Evolutionary conservation across 2,888 invertebrate species (phyloP).

Genomic region (Drosophila greeni): DNA sequence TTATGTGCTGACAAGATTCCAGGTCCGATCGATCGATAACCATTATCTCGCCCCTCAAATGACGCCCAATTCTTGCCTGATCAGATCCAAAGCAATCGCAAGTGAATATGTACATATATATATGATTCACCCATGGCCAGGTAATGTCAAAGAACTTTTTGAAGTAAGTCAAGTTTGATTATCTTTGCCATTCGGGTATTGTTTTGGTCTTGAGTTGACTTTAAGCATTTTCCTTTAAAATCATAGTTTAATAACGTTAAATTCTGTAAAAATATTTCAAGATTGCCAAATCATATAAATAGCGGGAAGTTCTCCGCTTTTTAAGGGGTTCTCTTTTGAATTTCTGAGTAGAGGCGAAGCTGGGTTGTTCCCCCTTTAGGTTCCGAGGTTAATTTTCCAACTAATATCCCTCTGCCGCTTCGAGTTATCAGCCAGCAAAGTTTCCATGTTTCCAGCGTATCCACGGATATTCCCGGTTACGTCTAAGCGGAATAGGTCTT

Average conservation of each 20-base stretch:
- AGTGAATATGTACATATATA: not conserved
- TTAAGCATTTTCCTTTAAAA: too few relatives aligned
- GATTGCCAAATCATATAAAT: not conserved
- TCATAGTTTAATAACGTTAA: too few relatives aligned
- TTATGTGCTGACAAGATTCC: slow-evolving; percentile 25
- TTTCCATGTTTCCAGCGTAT: not conserved
- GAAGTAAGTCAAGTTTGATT: slow-evolving; percentile 5
- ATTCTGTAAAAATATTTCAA: not conserved
- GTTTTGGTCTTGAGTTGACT: slow-evolving; percentile 1
- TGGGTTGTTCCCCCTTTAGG: not conserved
- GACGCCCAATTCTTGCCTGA: slow-evolving; percentile 8
- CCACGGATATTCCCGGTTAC: slow-evolving; percentile 9
- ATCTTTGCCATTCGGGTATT: slow-evolving; percentile 2
- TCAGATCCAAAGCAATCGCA: slow-evolving; percentile 7
- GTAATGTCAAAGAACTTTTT: slow-evolving; percentile 25
- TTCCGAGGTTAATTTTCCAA: not conserved
- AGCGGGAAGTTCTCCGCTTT: not conserved
- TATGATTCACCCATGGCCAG: slow-evolving; percentile 27
- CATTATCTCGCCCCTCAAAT: slow-evolving; percentile 28
- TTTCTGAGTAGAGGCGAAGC: not conserved
- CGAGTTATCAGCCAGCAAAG: not conserved
- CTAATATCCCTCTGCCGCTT: not conserved
- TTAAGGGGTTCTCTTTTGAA: not conserved
- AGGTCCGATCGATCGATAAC: slow-evolving; percentile 26
- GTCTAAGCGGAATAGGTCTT: slow-evolving; percentile 6